Evolutionary conservation across 2,113 vertebrate genomes (phyloP), one percentile per base, ranked within the genome.

Genomic region (Syrmaticus mikado): DNA sequence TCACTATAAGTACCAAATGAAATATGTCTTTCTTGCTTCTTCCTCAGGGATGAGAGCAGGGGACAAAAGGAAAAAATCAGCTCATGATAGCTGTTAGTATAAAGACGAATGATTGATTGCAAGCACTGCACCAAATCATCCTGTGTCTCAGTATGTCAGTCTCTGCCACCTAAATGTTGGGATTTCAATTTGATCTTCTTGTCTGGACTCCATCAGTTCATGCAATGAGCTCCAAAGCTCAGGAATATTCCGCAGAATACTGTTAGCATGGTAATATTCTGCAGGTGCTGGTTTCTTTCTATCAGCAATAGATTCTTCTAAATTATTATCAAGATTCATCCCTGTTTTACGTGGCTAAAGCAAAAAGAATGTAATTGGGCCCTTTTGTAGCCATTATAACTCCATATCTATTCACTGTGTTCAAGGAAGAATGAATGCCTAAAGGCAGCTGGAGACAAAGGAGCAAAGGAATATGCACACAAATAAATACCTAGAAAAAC

Each of bases 381-480:
- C 57, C 62, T 74, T 53, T n/a, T 64, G 61, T 5, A 66, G 72
- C 4, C 14, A 8, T 43, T 41, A 22, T 64, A 9, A 70, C 85
- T 91, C 60, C 67, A 13, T 80, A 77, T 38, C 73, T 20, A 70
- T 79, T 36, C 36, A 8, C 45, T 78, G 2, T 4, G 67, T 8
- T 48, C 67, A 38, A 15, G 78, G 84, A 75, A 86, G 62, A 60
- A 66, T 64, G 60, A 34, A 55, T 70, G 82, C 92, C 87, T 85
- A 25, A 7, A 30, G 79, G 96, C 85, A 76, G 82, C 65, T 73
- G 72, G 32, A 76, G 82, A 89, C 72, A 82, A 78, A 87, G 66
- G 43, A 91, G 91, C 58, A 58, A 11, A 77, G 79, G 68, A 45
- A 74, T 38, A 71, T 48, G 15, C 76, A 64, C 58, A 14, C 40